Evolutionary conservation across 2,797 vertebrate genomes (phyloP).

Genomic region (Sebastes glaucus): DNA sequence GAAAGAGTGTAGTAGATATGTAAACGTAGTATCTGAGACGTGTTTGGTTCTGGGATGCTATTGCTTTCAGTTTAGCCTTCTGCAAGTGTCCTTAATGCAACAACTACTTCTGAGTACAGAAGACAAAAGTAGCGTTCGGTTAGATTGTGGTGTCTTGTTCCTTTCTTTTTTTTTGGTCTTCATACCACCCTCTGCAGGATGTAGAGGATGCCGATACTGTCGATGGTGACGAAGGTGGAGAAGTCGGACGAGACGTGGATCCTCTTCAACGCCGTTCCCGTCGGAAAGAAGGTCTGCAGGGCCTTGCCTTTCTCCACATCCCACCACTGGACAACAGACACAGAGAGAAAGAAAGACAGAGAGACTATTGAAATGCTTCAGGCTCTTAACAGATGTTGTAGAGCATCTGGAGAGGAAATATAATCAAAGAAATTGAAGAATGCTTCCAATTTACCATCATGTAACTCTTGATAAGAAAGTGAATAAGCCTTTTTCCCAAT

Average conservation of each 20-base stretch:
- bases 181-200: conserved; percentile 85
- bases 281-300: conserved; percentile 94
- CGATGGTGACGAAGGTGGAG: conserved; percentile 91
- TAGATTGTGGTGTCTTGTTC: not conserved
- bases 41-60: not conserved
- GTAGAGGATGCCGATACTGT: conserved; percentile 96
- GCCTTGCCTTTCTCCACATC: conserved; percentile 87
- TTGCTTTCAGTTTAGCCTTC: not conserved
- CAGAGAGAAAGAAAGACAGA: conserved; percentile 6
- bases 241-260: conserved; percentile 91
- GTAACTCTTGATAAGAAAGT: not conserved
- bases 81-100: not conserved
- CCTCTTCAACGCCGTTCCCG: conserved; percentile 90
- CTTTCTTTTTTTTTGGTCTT: not conserved
- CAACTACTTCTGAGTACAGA: not conserved
- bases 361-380: not conserved
- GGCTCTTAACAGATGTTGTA: not conserved
- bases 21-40: not conserved
- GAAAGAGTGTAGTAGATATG: not conserved
- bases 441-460: not conserved
- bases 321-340: conserved; percentile 88
- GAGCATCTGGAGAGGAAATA: not conserved
- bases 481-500: not conserved
- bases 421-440: too few species aligned
- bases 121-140: not conserved